These are phyloP conservation scores for Nemotelus pantherinus DNA, from an alignment of 2,888 invertebrate genomes.

Conservation along the genomic window DNA sequence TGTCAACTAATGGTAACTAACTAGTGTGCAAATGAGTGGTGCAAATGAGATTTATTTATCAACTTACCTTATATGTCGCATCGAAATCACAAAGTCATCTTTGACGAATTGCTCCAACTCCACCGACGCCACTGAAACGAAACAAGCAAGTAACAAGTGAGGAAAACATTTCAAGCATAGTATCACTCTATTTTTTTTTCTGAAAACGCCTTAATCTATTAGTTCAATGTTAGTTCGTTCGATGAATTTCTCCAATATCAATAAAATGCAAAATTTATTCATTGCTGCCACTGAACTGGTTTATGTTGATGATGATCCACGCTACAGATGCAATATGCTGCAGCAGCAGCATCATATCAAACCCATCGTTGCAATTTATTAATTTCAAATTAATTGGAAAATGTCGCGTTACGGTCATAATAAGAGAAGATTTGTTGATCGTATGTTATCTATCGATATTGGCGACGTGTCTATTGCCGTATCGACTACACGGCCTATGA, in stretches of 20 bases:
- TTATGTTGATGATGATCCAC: constrained; percentile 19
- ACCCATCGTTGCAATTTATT: constrained; percentile 27
- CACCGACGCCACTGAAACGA: constrained; percentile 60
- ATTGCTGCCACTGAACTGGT: constrained; percentile 44
- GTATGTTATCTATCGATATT: neutral
- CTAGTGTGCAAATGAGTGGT: no score
- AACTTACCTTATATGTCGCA: constrained; percentile 64
- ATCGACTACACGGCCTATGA: neutral
- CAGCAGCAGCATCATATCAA: constrained; percentile 3
- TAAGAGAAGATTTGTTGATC: constrained; percentile 45
- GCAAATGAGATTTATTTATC: no score
- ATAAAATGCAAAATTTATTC: constrained; percentile 47
- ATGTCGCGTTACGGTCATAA: constrained; percentile 44
- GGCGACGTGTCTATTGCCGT: neutral
- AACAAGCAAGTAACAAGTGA: constrained; percentile 46
- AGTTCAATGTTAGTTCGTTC: constrained; percentile 2
- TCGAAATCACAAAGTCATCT: constrained; percentile 65
- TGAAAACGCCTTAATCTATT: neutral
- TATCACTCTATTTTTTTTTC: neutral
- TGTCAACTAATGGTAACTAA: no score
- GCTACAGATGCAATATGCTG: constrained; percentile 32
- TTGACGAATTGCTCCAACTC: constrained; percentile 64
- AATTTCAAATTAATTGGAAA: constrained; percentile 48
- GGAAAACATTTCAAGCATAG: constrained; percentile 41
- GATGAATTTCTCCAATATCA: constrained; percentile 37